A percentile compares a stretch with the other conserved stretches of the same genome.
These are phyloP conservation scores for Calameuta pallipes DNA, from an alignment of 2,888 invertebrate genomes.

Conservation along the genomic window DNA sequence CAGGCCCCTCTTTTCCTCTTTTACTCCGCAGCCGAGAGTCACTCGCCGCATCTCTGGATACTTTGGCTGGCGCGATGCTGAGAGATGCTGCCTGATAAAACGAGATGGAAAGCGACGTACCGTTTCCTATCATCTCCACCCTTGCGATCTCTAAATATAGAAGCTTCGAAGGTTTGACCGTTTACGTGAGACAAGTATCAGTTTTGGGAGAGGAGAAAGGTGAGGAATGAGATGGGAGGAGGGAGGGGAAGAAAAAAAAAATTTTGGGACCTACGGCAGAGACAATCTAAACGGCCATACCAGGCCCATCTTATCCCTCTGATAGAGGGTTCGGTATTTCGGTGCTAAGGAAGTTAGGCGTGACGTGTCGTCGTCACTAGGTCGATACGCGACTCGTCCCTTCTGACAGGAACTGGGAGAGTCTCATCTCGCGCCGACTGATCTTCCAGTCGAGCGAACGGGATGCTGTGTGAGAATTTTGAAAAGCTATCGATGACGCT, in stretches of 20 bases:
- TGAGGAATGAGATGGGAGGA: neutral
- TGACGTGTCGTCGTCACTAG: constrained; percentile 1
- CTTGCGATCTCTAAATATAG: neutral
- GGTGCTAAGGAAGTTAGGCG: neutral
- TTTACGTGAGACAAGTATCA: neutral
- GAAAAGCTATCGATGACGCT: neutral
- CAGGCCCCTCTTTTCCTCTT: constrained; percentile 48
- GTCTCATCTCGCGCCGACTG: neutral
- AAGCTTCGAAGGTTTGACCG: neutral
- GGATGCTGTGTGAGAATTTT: neutral
- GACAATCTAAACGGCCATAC: constrained; percentile 7
- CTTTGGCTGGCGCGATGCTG: constrained; percentile 8
- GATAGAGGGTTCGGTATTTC: constrained; percentile 1
- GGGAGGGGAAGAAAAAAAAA: neutral
- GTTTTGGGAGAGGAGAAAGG: constrained; percentile 6
- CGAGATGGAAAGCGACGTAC: neutral
- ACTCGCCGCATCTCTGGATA: constrained; percentile 13
- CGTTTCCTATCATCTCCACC: neutral
- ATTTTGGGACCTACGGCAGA: neutral
- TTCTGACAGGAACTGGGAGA: neutral
- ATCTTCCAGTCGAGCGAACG: neutral
- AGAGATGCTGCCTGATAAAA: neutral
- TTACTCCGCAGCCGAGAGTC: constrained; percentile 16
- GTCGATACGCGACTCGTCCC: neutral
- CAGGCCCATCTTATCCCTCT: neutral